These are phyloP conservation scores for Hyalella azteca DNA, from an alignment of 2,888 invertebrate genomes.

Conservation along the genomic window DNA sequence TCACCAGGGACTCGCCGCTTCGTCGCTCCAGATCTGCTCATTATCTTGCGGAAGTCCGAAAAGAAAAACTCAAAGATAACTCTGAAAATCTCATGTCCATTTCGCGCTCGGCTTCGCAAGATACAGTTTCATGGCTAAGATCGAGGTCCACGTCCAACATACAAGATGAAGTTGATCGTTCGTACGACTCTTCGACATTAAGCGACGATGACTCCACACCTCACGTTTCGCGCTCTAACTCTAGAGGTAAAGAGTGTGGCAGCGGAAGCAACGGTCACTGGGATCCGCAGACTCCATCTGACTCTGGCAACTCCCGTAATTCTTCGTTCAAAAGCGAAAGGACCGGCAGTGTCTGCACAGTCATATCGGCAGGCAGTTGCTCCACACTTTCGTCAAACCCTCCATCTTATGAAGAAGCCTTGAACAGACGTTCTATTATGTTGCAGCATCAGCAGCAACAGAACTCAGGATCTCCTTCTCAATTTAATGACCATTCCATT, in stretches of 20 bases:
- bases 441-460: constrained; percentile 44
- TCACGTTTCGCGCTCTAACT: constrained; percentile 65
- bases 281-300: constrained; percentile 59
- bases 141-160: constrained; percentile 61
- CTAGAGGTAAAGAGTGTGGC: constrained; percentile 64
- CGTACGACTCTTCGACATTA: constrained; percentile 65
- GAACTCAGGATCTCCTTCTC: constrained; percentile 41
- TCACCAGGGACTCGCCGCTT: constrained; percentile 58
- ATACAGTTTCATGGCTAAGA: constrained; percentile 59
- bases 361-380: constrained; percentile 55
- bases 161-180: constrained; percentile 61
- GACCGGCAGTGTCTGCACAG: constrained; percentile 59
- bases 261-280: constrained; percentile 60
- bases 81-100: constrained; percentile 44
- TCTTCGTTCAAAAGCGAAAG: constrained; percentile 57
- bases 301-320: constrained; percentile 57
- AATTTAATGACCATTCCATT: constrained; percentile 54
- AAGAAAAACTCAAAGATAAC: constrained; percentile 45
- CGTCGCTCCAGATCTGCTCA: constrained; percentile 61
- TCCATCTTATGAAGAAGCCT: constrained; percentile 61
- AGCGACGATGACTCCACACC: constrained; percentile 66
- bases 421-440: constrained; percentile 55
- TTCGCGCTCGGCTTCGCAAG: constrained; percentile 48
- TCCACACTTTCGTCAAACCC: constrained; percentile 58
- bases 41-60: constrained; percentile 58